Conservation (phyloP, 2,888 invertebrate species). For the Tryphoninae sp. region DNA sequence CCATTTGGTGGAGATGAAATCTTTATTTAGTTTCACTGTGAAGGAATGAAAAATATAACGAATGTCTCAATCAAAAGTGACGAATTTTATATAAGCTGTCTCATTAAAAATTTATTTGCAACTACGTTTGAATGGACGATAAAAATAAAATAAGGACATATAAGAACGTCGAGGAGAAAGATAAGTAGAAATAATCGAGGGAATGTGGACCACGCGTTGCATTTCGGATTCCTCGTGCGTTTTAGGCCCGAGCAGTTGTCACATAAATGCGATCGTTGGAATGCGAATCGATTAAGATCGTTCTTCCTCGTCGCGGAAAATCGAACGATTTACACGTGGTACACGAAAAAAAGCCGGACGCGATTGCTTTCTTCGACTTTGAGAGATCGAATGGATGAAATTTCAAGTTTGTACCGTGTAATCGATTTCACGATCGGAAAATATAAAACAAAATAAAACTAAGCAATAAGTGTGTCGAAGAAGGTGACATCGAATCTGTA, state of each 20-base stretch:
- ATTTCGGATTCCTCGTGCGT: constrained; percentile 74
- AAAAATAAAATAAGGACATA: constrained; percentile 27
- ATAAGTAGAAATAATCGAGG: constrained; percentile 37
- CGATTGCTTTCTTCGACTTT: constrained; percentile 37
- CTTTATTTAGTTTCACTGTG: too few relatives aligned
- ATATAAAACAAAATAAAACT: background rate
- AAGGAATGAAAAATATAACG: too few relatives aligned
- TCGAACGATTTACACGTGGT: constrained; percentile 36
- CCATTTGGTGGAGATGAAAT: too few relatives aligned
- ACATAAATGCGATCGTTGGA: constrained; percentile 67
- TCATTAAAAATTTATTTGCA: too few relatives aligned
- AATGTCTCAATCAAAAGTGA: too few relatives aligned
- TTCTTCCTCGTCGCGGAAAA: constrained; percentile 21
- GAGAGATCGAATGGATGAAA: constrained; percentile 24
- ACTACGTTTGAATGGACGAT: background rate
- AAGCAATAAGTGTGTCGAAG: background rate
- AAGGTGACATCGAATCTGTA: background rate
- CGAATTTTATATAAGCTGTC: too few relatives aligned
- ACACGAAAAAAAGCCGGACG: constrained; percentile 12
- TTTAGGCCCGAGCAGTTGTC: constrained; percentile 59
- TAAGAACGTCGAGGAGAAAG: constrained; percentile 2
- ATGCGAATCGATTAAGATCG: constrained; percentile 69
- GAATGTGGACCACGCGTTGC: constrained; percentile 62
- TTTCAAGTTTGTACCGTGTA: background rate
- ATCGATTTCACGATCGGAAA: background rate